Base-by-base conservation (phyloP, 2,113 vertebrate genomes). In the Rynchops niger region DNA sequence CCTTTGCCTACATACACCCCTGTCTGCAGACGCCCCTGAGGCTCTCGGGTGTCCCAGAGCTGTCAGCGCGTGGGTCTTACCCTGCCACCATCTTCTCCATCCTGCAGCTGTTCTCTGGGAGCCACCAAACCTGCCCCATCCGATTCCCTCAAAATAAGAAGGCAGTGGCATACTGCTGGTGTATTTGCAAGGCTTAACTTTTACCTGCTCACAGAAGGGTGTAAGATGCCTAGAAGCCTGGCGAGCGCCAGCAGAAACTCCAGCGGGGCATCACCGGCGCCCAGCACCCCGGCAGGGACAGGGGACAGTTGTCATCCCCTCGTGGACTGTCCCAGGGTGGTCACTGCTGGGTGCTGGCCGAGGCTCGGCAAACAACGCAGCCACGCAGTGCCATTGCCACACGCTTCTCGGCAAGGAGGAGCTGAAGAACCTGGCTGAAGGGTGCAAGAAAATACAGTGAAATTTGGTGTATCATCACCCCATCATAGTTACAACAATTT, bases 301-400 rank as follows among this genome's bases (percentile, higher is more conserved):
- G 27, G 25, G 63, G 11, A 61, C 29, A 12, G 9, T 1, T 17
- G 29, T 9, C 66, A 43, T 6, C 72, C 36, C 47, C 12, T 53
- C 36, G 47, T 2, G 22, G 49, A 2, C 27, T 9, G 0, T 11
- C 25, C 32, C 0, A 7, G 74, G 58, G 42, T 22, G 3, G 50
- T 9, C 2, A 3, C 27, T n/a, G 53, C 59, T 40, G 62, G 32
- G 38, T 14, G 56, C 23, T 34, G 27, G 2, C 59, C 9, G 1
- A 8, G 45, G 3, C 47, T 8, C 2, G 0, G 38, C 11, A 5
- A 43, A 52, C 34, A 2, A 0, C 0, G 0, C 1, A 9, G 36
- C 67, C 9, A 38, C 2, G 0, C 30, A 6, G 40, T 42, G 56
- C 61, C 72, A 7, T 0, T 18, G 77, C 26, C 72, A 49, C 27